Base-by-base conservation (phyloP, 2,888 invertebrate genomes). In the Heliconius hortense region DNA sequence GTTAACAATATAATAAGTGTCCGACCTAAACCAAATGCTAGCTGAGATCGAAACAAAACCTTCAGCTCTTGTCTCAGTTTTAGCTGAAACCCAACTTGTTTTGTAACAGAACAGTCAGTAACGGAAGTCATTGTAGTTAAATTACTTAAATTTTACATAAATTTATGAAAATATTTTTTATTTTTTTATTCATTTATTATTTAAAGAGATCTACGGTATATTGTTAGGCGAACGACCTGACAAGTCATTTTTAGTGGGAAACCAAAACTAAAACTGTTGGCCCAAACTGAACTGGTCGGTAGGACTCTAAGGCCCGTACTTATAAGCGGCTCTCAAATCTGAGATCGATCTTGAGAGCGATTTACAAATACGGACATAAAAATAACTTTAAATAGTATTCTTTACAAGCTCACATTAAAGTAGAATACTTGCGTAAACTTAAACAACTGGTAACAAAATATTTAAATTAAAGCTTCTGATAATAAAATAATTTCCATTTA, bases 401-500 rank as follows among this genome's bases (percentile, higher is more conserved):
- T 18, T 21, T 48, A 53, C 28, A 48, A 74, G 35, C 31, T 68
- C 74, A 68, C 18, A 71, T 39, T 60, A 39, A 71, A 56, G 59
- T 59, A 60, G 21, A 71, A 71, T 26, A 71, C 26, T 59, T 39
- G 35, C 60, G 60, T 60, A 59, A 62, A 71, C 71, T 60, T 60
- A 71, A 39, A 59, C 60, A 60, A 75, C 64, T 73, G 77, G 75
- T 74, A 75, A 73, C 26, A 62, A 48, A 26, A 60, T 56, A 53
- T 72, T 69, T 31, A 73, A 64, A 72, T 72, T 74, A 76, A 78
- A 73, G 68, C 73, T 71, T 73, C 31, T 31, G 39, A 56, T 24
- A 39, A n/a, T 64, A 73, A 70, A 76, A 75, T 71, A 69, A 72
- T 77, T 64, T 31, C 53, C 26, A 24, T 59, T 72, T 70, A 72